These are phyloP conservation scores for Aphidius ervi DNA, from an alignment of 1,140 invertebrate genomes.

Conservation along the genomic window DNA sequence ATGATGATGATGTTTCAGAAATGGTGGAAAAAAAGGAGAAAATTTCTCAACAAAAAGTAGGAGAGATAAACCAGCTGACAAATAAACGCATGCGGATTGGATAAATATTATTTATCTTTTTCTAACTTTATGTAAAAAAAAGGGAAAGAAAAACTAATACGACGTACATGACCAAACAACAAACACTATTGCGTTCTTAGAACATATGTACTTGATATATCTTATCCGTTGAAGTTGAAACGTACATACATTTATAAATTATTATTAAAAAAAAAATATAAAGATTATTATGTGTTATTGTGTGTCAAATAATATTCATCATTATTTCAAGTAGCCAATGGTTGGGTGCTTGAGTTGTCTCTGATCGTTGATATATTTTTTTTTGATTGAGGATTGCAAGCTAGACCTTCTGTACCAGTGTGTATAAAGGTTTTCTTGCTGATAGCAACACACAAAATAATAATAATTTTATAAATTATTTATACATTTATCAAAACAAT, in stretches of 20 bases:
- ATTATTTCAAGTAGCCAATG: slow-evolving; percentile 28
- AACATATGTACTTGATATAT: too few species aligned
- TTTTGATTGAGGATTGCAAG: slow-evolving; percentile 21
- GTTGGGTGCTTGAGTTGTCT: slow-evolving; percentile 10
- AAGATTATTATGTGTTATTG: slow-evolving; percentile 3
- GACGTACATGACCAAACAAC: slow-evolving; percentile 2
- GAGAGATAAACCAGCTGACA: slow-evolving; percentile 35
- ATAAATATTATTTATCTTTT: too few species aligned
- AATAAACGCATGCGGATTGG: slow-evolving; percentile 25
- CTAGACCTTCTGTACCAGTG: slow-evolving; percentile 80
- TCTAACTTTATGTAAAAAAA: too few species aligned
- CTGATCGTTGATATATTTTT: slow-evolving; percentile 19
- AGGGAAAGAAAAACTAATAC: too few species aligned
- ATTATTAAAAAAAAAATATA: too few species aligned
- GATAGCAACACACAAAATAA: slow-evolving; percentile 19
- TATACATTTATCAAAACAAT: background rate
- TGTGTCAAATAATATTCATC: slow-evolving; percentile 17
- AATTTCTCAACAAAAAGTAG: slow-evolving; percentile 14
- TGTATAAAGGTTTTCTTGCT: slow-evolving; percentile 71
- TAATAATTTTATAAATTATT: slow-evolving; percentile 9
- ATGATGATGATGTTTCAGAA: too few species aligned
- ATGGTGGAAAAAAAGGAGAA: slow-evolving; percentile 14
- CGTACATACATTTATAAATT: too few species aligned
- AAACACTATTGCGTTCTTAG: background rate
- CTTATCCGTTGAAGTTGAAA: too few species aligned